These are phyloP conservation scores for Empidonax traillii DNA, from an alignment of 2,113 vertebrate genomes.

Conservation along the genomic window DNA sequence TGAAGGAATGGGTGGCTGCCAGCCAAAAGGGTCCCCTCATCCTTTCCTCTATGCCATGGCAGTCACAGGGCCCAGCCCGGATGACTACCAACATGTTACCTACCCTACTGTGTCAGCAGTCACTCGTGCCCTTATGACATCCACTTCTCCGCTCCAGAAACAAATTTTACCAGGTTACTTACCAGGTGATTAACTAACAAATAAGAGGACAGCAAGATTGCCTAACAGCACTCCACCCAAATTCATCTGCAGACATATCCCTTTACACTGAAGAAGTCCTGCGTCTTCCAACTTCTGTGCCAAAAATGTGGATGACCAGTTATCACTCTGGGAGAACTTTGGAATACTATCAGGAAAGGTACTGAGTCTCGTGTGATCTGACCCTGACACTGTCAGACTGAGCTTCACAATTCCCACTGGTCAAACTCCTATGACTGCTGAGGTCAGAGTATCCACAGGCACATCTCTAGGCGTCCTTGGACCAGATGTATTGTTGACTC, in stretches of 20 bases:
- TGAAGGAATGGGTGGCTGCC: not conserved
- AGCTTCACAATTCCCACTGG: not conserved
- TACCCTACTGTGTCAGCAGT: not conserved
- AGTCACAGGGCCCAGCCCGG: not conserved
- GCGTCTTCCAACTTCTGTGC: not conserved
- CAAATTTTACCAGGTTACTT: not conserved
- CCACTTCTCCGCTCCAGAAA: not conserved
- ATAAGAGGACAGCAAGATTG: not conserved
- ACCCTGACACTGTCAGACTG: not conserved
- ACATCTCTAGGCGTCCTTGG: not conserved
- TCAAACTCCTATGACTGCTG: not conserved
- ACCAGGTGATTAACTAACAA: not conserved
- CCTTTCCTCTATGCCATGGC: not conserved
- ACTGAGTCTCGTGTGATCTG: not conserved
- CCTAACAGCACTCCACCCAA: rapidly evolving
- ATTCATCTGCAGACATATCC: not conserved
- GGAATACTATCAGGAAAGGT: not conserved
- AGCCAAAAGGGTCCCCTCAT: not conserved
- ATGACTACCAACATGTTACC: not conserved
- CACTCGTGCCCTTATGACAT: rapidly evolving
- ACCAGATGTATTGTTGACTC: not conserved
- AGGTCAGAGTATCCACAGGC: not conserved
- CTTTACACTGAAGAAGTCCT: not conserved
- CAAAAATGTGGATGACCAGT: not conserved
- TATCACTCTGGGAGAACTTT: not conserved